Conservation (phyloP, 2,797 vertebrate species). For the Falco cherrug region DNA sequence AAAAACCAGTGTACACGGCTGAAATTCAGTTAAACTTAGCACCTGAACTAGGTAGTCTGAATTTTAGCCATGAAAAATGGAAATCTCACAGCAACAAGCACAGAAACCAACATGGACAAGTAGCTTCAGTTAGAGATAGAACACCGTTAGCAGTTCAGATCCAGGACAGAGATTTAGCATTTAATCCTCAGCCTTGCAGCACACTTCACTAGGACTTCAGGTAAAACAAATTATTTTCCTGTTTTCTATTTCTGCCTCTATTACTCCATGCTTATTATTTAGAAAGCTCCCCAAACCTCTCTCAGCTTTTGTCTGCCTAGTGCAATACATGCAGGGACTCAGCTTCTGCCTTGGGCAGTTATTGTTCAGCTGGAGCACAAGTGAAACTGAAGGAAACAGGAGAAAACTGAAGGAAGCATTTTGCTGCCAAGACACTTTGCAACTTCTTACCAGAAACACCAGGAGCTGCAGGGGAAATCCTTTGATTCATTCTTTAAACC, state of each 20-base stretch:
- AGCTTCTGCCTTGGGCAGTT: neutral
- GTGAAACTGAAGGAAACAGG: neutral
- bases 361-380: neutral
- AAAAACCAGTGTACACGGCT: neutral
- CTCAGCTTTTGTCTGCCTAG: neutral
- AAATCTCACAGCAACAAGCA: neutral
- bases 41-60: neutral
- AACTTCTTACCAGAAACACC: neutral
- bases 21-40: neutral
- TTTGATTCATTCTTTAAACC: conserved; percentile 26
- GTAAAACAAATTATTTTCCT: neutral
- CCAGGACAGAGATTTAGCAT: neutral
- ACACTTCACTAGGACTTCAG: neutral
- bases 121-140: neutral
- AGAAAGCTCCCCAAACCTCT: neutral
- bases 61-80: neutral
- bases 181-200: neutral
- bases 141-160: neutral
- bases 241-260: neutral
- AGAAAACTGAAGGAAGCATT: neutral
- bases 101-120: neutral
- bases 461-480: conserved; percentile 4
- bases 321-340: neutral
- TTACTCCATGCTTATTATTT: neutral
- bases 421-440: neutral